These are phyloP conservation scores for Clarias macrocephalus DNA, from an alignment of 2,113 vertebrate species.

Conservation along the genomic window DNA sequence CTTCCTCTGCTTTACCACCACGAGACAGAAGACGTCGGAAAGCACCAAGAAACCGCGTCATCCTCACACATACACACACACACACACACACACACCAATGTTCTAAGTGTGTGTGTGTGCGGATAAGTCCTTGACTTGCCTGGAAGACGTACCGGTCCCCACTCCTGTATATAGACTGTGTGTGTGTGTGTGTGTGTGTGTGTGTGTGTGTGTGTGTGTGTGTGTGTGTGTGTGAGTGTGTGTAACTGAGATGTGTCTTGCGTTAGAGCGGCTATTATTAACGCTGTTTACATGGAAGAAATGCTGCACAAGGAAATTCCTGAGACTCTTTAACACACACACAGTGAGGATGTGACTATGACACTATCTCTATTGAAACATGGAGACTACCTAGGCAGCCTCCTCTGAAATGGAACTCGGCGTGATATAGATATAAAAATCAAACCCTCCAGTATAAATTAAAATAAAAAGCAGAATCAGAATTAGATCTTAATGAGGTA, in stretches of 20 bases:
- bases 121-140: not conserved
- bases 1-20: slow-evolving; percentile 45
- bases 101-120: not conserved
- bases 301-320: slow-evolving; percentile 45
- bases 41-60: slow-evolving; percentile 50
- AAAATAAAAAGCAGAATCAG: too few relatives aligned
- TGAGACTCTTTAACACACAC: slow-evolving; percentile 19
- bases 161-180: slow-evolving; percentile 34
- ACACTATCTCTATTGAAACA: not conserved
- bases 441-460: not conserved
- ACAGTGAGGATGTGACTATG: not conserved
- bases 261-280: slow-evolving; percentile 25
- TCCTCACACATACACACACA: slow-evolving; percentile 21
- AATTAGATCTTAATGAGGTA: too few relatives aligned
- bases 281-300: slow-evolving; percentile 43
- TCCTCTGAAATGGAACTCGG: not conserved
- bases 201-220: not conserved
- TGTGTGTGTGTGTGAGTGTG: slow-evolving; percentile 26
- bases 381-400: slow-evolving; percentile 2
- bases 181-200: slow-evolving; percentile 22
- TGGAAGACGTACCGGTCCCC: not conserved
- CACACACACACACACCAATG: slow-evolving; percentile 17
- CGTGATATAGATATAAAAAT: not conserved
- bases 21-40: slow-evolving; percentile 45
- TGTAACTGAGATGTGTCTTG: slow-evolving; percentile 42